Base-by-base conservation (phyloP, 2,113 vertebrate genomes). In the Hydrolagus affinis region DNA sequence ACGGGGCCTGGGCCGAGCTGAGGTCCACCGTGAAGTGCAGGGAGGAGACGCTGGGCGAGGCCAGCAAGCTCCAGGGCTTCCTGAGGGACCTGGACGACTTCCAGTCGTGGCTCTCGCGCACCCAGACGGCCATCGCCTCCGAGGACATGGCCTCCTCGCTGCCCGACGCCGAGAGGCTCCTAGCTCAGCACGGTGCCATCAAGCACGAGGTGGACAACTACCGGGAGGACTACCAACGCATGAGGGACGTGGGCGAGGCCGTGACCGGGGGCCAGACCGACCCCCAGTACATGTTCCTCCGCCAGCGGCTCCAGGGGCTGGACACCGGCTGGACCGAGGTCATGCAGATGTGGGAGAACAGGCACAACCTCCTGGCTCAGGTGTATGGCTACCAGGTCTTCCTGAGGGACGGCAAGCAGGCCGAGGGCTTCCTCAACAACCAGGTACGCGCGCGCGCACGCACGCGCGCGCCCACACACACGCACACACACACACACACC, bases 261-360 rank as follows among this genome's bases (percentile, higher is more conserved):
- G 95, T 97, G 89, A 97, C 96, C 19, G 93, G 88, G 19, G 97
- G 94, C 70, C 95, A 97, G 89, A 94, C 94, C 0, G 97, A 98
- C 75, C 90, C 95, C 66, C 97, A 98, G 90, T 87, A 96, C 89
- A 93, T 96, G 91, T 95, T 96, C 89, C 90, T 98, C 73, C 95
- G 93, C 0, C 97, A 96, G 91, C 93, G 97, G 30, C 92, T 98
- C 19, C 95, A 98, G 83, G 94, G 96, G 0, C 89, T 98, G 86
- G 96, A 97, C 74, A 96, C 95, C 0, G 97, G 96, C 85, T 99
- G 97, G 97, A 94, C 96, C 2, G 96, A 98, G 88, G 90, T 98
- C 88, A 94, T 95, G 19, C 91, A 94, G 85, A 96, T 96, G 95
- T 98, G 97, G 97, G 96, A 98, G 90, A 95, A 95, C 89, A 93